phyloP scores from a whole-genome alignment of 2,888 invertebrate genomes.

The Alsophila aescularia region DNA sequence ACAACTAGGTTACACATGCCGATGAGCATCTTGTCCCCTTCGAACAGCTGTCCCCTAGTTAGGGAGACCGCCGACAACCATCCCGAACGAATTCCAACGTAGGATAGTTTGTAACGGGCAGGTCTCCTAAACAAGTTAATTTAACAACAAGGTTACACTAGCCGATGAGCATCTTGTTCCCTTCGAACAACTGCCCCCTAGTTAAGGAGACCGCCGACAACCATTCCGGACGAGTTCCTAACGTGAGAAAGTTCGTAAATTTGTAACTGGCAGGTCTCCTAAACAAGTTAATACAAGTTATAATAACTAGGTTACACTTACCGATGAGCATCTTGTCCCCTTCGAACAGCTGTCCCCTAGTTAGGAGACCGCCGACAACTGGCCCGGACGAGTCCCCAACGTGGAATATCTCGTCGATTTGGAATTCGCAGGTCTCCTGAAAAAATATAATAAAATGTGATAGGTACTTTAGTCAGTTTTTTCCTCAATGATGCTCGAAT shows the following conservation, averaged over 20 bases:
- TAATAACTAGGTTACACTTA: constrained; percentile 39
- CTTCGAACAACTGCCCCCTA: constrained; percentile 94
- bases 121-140: constrained; percentile 83
- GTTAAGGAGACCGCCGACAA: constrained; percentile 93
- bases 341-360: constrained; percentile 93
- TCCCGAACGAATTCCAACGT: constrained; percentile 92
- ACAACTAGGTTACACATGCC: constrained; percentile 63
- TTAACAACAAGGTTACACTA: constrained; percentile 15
- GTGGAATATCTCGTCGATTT: constrained; percentile 97
- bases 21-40: constrained; percentile 91
- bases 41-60: constrained; percentile 92
- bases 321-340: constrained; percentile 91
- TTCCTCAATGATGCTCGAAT: too few relatives aligned
- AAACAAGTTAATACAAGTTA: too few relatives aligned
- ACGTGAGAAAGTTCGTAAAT: constrained; percentile 96
- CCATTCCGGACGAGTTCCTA: constrained; percentile 91
- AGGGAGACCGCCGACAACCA: constrained; percentile 94
- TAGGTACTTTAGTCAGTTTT: too few relatives aligned
- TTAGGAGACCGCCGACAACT: constrained; percentile 93
- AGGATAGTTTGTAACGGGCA: constrained; percentile 96
- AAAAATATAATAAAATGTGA: neutral
- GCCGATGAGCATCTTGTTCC: constrained; percentile 90
- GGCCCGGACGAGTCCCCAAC: constrained; percentile 92
- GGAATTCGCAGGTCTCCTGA: constrained; percentile 91
- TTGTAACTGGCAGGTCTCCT: too few relatives aligned